Conservation (phyloP, 2,113 vertebrate genomes). For the Osmerus mordax region DNA sequence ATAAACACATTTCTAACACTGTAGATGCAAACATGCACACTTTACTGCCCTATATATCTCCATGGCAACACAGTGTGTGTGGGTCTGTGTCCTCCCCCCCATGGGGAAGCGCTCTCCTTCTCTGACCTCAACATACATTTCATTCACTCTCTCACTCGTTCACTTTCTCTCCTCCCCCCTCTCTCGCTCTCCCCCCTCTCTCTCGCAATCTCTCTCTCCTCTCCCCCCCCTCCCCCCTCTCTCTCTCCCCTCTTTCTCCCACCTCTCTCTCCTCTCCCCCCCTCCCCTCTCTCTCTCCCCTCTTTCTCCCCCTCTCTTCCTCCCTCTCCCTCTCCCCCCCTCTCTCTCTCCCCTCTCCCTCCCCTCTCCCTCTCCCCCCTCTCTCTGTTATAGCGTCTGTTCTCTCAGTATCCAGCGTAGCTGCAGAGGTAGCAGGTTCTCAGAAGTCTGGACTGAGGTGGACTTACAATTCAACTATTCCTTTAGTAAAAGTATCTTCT, state of each 20-base stretch:
- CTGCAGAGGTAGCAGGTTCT: not conserved
- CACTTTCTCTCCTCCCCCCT: constrained; percentile 23
- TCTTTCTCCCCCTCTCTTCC: not conserved
- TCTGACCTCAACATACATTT: not conserved
- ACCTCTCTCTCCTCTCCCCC: not conserved
- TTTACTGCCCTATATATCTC: constrained; percentile 44
- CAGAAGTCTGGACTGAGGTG: not conserved
- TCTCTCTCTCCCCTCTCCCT: no score
- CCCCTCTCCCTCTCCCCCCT: not conserved
- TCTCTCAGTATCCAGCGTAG: no score
- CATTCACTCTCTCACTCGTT: not conserved
- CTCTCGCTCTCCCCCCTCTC: not conserved
- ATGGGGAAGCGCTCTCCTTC: not conserved
- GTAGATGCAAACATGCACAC: constrained; percentile 38
- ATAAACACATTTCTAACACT: constrained; percentile 33
- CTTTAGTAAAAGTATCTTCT: no score
- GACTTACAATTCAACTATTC: not conserved
- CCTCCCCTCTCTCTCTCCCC: not conserved
- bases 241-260: not conserved
- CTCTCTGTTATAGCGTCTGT: not conserved
- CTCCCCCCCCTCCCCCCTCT: not conserved
- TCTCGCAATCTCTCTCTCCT: no score
- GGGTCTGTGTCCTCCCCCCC: not conserved
- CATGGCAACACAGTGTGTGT: constrained; percentile 54
- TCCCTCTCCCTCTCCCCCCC: not conserved